phyloP scores from a whole-genome alignment of 2,797 vertebrate genomes.

The Parambassis ranga region DNA sequence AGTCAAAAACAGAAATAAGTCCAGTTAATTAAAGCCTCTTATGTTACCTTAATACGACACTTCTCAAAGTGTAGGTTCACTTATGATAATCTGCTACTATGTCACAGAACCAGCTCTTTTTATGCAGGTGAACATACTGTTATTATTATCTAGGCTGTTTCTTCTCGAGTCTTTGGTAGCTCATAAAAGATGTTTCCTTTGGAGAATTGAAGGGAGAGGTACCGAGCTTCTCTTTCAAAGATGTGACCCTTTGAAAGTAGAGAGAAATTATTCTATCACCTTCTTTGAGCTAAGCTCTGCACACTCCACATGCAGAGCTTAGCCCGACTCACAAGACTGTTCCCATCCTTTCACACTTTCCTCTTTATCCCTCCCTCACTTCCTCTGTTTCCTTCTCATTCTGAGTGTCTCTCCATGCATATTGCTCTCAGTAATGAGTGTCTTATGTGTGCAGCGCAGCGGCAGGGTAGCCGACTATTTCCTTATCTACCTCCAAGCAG shows the following conservation, averaged over 20 bases:
- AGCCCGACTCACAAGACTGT: constrained; percentile 5
- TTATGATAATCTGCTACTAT: neutral
- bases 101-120: neutral
- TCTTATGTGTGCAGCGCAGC: constrained; percentile 45
- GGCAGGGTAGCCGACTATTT: constrained; percentile 45
- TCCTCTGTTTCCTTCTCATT: constrained; percentile 22
- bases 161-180: neutral
- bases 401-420: constrained; percentile 52
- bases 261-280: constrained; percentile 29
- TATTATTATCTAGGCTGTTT: neutral
- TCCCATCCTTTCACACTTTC: constrained; percentile 27
- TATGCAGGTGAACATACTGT: too few species aligned
- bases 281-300: constrained; percentile 29
- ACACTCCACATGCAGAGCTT: neutral
- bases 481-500: constrained; percentile 70
- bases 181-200: constrained; percentile 16
- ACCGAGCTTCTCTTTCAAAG: constrained; percentile 47
- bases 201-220: constrained; percentile 47
- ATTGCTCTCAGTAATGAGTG: constrained; percentile 64
- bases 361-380: constrained; percentile 7
- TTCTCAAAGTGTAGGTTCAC: neutral
- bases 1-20: neutral
- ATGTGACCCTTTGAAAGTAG: constrained; percentile 36
- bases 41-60: neutral
- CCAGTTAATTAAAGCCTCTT: neutral